These are phyloP conservation scores for Bombycilla garrulus DNA, from an alignment of 2,113 vertebrate species.

Conservation along the genomic window DNA sequence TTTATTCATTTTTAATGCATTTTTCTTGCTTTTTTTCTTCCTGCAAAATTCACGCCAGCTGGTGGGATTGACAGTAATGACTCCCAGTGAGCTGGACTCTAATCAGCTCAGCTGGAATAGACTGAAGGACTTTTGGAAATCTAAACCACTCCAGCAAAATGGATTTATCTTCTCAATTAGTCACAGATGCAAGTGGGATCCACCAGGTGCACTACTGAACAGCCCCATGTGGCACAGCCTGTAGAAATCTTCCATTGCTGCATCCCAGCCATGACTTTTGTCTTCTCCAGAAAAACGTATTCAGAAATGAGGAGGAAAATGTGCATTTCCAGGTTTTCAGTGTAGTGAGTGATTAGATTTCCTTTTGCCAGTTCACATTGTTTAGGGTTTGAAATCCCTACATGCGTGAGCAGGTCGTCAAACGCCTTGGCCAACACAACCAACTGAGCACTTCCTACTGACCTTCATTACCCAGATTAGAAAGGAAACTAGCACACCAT, in stretches of 20 bases:
- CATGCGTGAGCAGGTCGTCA: not conserved
- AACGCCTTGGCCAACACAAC: slow-evolving; percentile 37
- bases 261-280: not conserved
- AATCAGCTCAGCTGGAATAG: slow-evolving; percentile 62
- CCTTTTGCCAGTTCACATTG: not conserved
- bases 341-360: not conserved
- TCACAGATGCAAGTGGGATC: slow-evolving; percentile 46
- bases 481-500: slow-evolving; percentile 54
- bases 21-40: slow-evolving; percentile 33
- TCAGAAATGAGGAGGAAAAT: not conserved
- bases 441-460: slow-evolving; percentile 35
- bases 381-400: not conserved
- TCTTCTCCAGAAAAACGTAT: not conserved
- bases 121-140: slow-evolving; percentile 53
- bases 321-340: not conserved
- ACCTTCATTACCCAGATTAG: slow-evolving; percentile 51
- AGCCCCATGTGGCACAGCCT: not conserved
- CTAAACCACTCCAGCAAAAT: slow-evolving; percentile 50
- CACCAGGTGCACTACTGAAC: slow-evolving; percentile 24
- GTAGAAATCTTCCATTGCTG: not conserved
- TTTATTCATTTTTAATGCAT: slow-evolving; percentile 53
- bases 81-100: slow-evolving; percentile 64
- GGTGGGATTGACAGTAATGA: slow-evolving; percentile 63
- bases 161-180: slow-evolving; percentile 64
- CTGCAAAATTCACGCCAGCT: slow-evolving; percentile 56